Evolutionary conservation across 2,113 vertebrate species (phyloP).

Genomic region (Mormyrus lacerda): DNA sequence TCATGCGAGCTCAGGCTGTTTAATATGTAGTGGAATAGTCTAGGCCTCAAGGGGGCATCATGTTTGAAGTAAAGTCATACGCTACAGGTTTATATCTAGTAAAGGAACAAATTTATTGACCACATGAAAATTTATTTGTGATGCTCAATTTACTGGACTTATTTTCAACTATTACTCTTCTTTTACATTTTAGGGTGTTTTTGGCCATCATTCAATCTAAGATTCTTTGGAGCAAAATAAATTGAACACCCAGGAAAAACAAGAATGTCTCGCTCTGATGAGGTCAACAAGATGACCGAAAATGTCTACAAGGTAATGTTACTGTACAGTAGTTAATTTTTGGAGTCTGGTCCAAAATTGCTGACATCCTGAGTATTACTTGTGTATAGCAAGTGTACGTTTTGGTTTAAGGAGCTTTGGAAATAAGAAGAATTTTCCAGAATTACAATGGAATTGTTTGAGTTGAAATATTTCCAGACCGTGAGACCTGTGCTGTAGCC

Average conservation of each 20-base stretch:
- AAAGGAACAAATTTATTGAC: not conserved
- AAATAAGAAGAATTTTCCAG: not conserved
- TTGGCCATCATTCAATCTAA: slow-evolving; percentile 30
- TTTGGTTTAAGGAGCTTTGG: not conserved
- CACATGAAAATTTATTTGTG: not conserved
- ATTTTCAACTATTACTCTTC: not conserved
- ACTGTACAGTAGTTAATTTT: not conserved
- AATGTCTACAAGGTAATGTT: slow-evolving; percentile 70
- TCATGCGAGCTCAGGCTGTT: not conserved
- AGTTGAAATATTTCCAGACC: not conserved
- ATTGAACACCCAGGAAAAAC: slow-evolving; percentile 21
- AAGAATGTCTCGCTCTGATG: slow-evolving; percentile 72
- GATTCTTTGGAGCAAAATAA: slow-evolving; percentile 9
- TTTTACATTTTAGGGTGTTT: slow-evolving; percentile 18
- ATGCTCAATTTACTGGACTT: not conserved
- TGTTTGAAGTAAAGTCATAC: not conserved
- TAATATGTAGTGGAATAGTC: not conserved
- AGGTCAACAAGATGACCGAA: slow-evolving; percentile 78
- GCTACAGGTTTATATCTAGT: not conserved
- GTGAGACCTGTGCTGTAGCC: not conserved
- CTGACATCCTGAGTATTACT: not conserved
- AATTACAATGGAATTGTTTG: not conserved
- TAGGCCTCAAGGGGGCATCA: not conserved
- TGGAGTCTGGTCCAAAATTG: not conserved
- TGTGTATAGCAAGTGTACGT: not conserved